Percentiles rank a stretch among this genome's conserved stretches.
These are phyloP conservation scores for Syngnathus rostellatus DNA, from an alignment of 2,797 vertebrate species.

Conservation along the genomic window DNA sequence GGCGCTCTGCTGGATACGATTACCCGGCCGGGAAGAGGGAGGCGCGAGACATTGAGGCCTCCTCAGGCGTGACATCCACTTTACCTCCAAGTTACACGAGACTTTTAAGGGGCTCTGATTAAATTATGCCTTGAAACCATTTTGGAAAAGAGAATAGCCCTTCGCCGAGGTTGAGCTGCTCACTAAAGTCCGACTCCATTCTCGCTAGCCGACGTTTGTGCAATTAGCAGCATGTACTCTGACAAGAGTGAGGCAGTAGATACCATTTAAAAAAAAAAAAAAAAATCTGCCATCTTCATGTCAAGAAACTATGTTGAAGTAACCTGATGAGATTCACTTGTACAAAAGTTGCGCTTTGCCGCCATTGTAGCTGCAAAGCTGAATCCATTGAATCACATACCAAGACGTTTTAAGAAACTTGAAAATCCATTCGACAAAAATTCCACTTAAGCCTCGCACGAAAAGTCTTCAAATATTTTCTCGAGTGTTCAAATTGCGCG, in stretches of 20 bases:
- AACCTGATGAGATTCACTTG: neutral
- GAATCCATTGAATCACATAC: too few relatives aligned
- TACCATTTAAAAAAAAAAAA: neutral
- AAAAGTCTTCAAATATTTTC: constrained; percentile 16
- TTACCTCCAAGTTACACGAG: constrained; percentile 49
- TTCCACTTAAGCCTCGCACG: too few relatives aligned
- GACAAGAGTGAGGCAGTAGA: neutral
- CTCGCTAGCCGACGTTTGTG: neutral
- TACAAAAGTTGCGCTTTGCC: neutral
- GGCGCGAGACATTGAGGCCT: constrained; percentile 54
- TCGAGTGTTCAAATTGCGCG: constrained; percentile 17
- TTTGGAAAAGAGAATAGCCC: constrained; percentile 8
- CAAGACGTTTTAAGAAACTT: too few relatives aligned
- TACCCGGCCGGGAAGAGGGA: constrained; percentile 65
- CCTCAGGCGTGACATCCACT: constrained; percentile 58
- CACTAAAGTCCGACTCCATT: neutral
- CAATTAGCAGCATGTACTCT: neutral
- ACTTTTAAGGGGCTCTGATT: constrained; percentile 53
- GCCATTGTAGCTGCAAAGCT: neutral
- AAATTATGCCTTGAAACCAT: constrained; percentile 42
- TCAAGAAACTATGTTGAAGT: neutral
- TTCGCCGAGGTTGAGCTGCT: neutral
- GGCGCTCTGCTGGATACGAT: constrained; percentile 70
- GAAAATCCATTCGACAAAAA: too few relatives aligned
- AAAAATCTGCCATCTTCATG: neutral